Evolutionary conservation across 2,797 vertebrate genomes (phyloP).

Genomic region (Tokudaia muenninki): DNA sequence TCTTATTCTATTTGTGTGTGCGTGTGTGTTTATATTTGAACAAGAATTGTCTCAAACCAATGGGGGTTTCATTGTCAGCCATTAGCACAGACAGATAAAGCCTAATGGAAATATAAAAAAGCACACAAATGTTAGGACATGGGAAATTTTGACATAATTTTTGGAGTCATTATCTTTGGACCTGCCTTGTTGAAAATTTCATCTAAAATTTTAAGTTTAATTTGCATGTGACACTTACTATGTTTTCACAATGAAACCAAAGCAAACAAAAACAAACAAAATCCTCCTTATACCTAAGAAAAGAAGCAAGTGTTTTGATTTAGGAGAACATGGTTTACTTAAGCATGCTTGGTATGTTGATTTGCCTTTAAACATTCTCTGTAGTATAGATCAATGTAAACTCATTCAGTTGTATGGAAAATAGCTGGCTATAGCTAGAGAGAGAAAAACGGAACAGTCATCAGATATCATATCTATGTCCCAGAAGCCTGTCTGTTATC

Average conservation of each 20-base stretch:
- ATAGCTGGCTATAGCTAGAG: neutral
- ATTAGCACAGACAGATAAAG: neutral
- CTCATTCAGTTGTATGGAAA: neutral
- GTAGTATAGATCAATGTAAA: neutral
- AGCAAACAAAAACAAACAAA: neutral
- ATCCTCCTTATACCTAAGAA: conserved; percentile 8
- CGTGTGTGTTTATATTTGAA: neutral
- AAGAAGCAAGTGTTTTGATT: neutral
- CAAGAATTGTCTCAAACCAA: neutral
- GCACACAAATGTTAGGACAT: neutral
- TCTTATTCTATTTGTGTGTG: neutral
- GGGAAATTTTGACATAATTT: neutral
- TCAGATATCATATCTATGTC: neutral
- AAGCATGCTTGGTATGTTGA: neutral
- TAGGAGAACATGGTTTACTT: neutral
- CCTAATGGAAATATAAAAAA: neutral
- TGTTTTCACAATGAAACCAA: neutral
- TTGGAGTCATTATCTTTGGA: neutral
- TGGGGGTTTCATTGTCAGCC: neutral
- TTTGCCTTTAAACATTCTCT: neutral
- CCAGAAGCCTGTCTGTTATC: neutral
- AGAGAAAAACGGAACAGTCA: neutral
- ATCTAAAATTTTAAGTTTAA: conserved; percentile 12
- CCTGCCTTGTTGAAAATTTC: neutral
- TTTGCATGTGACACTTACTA: conserved; percentile 19